Evolutionary conservation across 1,140 invertebrate species (phyloP).

Genomic region (Drosophila trapezifrons): DNA sequence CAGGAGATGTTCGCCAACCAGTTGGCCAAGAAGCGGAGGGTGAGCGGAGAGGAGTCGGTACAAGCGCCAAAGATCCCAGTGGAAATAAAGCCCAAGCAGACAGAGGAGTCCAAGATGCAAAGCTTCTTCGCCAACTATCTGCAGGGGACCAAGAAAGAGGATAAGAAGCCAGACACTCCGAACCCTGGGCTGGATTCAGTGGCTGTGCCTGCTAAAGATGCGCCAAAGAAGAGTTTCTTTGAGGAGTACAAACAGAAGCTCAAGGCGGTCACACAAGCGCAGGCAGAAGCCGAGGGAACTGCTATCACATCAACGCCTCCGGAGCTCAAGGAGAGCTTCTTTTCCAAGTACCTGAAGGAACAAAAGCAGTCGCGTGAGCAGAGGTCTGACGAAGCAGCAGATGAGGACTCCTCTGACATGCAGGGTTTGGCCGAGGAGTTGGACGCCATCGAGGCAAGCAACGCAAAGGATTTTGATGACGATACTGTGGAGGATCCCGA

Average conservation of each 20-base stretch:
- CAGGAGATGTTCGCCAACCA: slow-evolving; percentile 81
- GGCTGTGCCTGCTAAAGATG: background rate
- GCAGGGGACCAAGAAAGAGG: slow-evolving; percentile 42
- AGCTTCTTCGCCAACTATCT: slow-evolving; percentile 69
- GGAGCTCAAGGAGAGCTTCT: slow-evolving; percentile 64
- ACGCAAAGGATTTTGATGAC: slow-evolving; percentile 26
- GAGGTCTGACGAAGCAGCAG: background rate
- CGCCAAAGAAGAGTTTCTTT: slow-evolving; percentile 49
- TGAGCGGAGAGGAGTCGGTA: slow-evolving; percentile 48
- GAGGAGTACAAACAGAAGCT: slow-evolving; percentile 62
- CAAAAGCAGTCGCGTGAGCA: slow-evolving; percentile 24
- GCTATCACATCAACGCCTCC: slow-evolving; percentile 45
- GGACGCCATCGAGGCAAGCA: slow-evolving; percentile 55
- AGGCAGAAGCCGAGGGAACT: slow-evolving; percentile 1
- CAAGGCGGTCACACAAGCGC: slow-evolving; percentile 16
- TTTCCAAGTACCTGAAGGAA: slow-evolving; percentile 65
- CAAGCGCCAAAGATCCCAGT: slow-evolving; percentile 11
- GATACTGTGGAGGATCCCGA: slow-evolving; percentile 33
- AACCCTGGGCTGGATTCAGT: background rate
- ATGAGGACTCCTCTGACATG: slow-evolving; percentile 44
- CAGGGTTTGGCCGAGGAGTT: slow-evolving; percentile 56
- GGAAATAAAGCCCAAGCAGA: slow-evolving; percentile 50
- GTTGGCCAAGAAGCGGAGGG: slow-evolving; percentile 65
- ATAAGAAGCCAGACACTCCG: background rate
- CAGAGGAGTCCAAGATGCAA: slow-evolving; percentile 60